Evolutionary conservation across 2,113 vertebrate species (phyloP).

Genomic region (Notothenia rossii): DNA sequence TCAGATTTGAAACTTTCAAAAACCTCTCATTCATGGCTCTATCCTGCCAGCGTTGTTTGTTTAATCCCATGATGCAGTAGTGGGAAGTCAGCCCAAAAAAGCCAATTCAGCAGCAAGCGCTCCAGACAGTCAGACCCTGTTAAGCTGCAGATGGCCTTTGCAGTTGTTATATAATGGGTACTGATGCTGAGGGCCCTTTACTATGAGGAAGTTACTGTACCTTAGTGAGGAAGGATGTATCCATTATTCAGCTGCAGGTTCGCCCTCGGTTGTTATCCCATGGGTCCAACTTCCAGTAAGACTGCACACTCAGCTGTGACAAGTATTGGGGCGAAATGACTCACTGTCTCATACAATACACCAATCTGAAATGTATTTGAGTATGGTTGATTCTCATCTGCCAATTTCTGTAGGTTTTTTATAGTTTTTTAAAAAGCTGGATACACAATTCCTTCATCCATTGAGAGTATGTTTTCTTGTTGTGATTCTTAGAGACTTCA

Average conservation of each 20-base stretch:
- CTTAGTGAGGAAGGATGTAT: constrained; percentile 54
- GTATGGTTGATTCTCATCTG: too few relatives aligned
- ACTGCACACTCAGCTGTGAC: constrained; percentile 13
- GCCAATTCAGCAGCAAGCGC: constrained; percentile 23
- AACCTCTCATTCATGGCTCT: constrained; percentile 9
- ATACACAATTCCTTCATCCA: too few relatives aligned
- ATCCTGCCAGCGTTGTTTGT: constrained; percentile 31
- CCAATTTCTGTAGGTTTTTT: too few relatives aligned
- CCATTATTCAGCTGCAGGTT: constrained; percentile 69
- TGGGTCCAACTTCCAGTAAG: constrained; percentile 12
- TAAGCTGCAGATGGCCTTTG: constrained; percentile 48
- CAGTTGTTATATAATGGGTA: constrained; percentile 69
- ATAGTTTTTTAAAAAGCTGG: too few relatives aligned
- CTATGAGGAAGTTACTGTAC: constrained; percentile 41
- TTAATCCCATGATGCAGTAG: constrained; percentile 12
- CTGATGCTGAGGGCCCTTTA: constrained; percentile 46
- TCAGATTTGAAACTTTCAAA: constrained; percentile 38
- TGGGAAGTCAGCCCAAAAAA: constrained; percentile 37
- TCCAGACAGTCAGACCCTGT: constrained; percentile 18
- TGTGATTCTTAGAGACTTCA: too few relatives aligned
- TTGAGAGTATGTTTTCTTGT: too few relatives aligned
- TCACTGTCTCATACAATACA: too few relatives aligned
- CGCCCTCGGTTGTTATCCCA: constrained; percentile 34
- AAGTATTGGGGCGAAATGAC: too few relatives aligned
- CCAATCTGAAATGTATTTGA: too few relatives aligned